Base-by-base conservation (phyloP, 2,113 vertebrate species). In the Corythornis cristatus region DNA sequence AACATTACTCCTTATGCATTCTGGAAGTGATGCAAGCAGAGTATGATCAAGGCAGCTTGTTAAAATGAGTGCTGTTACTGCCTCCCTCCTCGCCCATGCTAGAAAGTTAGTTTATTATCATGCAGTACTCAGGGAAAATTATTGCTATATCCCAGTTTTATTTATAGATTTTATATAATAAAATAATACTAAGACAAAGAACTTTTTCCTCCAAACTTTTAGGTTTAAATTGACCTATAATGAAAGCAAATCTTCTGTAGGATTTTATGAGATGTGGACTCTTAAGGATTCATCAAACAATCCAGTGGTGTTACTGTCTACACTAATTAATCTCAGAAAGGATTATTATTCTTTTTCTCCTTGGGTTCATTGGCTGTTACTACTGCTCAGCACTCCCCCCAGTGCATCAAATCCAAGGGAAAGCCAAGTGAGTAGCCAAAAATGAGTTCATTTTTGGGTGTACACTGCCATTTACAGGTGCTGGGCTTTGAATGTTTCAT, bases 341-440 rank as follows among this genome's bases (percentile, higher is more conserved):
- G 12, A 23, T 75, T 64, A 31, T 28, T 54, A 33, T 29, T 25
- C 64, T 77, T 71, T 78, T 19, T 18, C 35, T 66, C 64, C 25
- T 66, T 79, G 28, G 14, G 22, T 82, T 61, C 37, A 61, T 85
- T 89, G 82, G 54, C 31, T 62, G 40, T 71, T 60, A 84, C 43
- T 82, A 29, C n/a, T 31, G 28, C 48, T 79, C 12, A 65, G 62
- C 83, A 50, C 13, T 77, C 42, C 42, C 29, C 18, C 73, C 1
- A 3, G 79, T 53, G 35, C 72, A 58, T 37, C 66, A 89, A 89
- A 77, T 62, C 42, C 78, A 76, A 46, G 4, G 51, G 75, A 89
- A 60, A 80, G 64, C 42, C 89, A 87, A 85, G n/a, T 9, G 20
- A 61, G 40, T 54, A 79, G 93, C 71, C 87, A 92, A 91, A 95